These are phyloP conservation scores for Ictalurus furcatus DNA, from an alignment of 2,113 vertebrate species.

Conservation along the genomic window DNA sequence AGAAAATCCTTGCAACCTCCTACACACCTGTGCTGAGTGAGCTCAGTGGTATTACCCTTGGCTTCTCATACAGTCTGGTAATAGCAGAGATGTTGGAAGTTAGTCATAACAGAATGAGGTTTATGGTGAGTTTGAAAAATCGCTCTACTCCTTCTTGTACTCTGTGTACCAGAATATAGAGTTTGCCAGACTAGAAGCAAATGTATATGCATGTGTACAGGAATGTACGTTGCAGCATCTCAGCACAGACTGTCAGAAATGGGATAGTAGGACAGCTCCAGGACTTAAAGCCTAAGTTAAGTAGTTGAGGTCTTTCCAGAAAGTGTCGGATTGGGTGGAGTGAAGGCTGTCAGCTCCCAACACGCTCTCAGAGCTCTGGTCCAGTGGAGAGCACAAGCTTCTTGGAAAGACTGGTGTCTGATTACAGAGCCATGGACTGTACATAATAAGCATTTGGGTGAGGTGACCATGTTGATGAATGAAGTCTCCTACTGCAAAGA, in stretches of 20 bases:
- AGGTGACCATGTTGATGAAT: slow-evolving; percentile 30
- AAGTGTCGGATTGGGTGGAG: background rate
- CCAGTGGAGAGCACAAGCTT: background rate
- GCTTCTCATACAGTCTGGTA: background rate
- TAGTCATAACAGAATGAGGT: slow-evolving; percentile 8
- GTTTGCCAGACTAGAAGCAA: background rate
- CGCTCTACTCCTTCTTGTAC: slow-evolving; percentile 3
- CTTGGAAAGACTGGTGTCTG: slow-evolving; percentile 9
- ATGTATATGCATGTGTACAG: slow-evolving; percentile 49
- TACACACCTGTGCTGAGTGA: background rate
- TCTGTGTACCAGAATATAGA: background rate
- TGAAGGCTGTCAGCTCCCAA: background rate
- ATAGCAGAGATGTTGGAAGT: slow-evolving; percentile 4
- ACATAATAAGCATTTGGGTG: slow-evolving; percentile 32
- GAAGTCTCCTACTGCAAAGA: slow-evolving; percentile 30
- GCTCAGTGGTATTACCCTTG: background rate
- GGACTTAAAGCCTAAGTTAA: slow-evolving; percentile 41
- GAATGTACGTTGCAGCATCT: slow-evolving; percentile 57
- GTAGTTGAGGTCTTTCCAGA: background rate
- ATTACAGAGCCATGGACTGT: slow-evolving; percentile 6
- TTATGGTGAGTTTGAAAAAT: slow-evolving; percentile 2
- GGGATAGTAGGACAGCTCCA: slow-evolving; percentile 36
- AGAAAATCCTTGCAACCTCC: background rate
- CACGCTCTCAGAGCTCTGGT: background rate
- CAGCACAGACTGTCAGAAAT: slow-evolving; percentile 60